Conservation (phyloP, 2,113 vertebrate genomes). For the Melanotaenia duboulayi region DNA sequence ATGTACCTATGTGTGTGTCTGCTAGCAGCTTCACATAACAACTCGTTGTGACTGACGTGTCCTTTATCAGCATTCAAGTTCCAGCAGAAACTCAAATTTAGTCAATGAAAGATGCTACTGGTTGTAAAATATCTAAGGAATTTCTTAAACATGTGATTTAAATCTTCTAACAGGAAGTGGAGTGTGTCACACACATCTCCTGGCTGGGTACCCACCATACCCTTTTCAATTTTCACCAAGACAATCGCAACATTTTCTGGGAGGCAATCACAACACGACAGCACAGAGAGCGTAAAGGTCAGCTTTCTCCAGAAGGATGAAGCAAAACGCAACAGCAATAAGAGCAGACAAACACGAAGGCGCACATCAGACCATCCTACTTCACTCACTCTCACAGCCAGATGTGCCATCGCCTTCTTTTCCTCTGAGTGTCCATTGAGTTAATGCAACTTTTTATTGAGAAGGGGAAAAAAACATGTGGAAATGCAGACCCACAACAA, state of each 20-base stretch:
- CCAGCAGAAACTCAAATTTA: constrained; percentile 4
- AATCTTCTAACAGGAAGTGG: constrained; percentile 11
- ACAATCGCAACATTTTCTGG: background rate
- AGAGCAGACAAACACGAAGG: constrained; percentile 1
- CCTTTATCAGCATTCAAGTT: constrained; percentile 51
- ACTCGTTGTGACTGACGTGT: constrained; percentile 38
- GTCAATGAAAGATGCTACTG: constrained; percentile 52
- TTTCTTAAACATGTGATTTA: constrained; percentile 40
- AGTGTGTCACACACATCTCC: background rate
- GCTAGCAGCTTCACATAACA: constrained; percentile 5
- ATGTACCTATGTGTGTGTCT: constrained; percentile 6
- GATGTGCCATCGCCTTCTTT: constrained; percentile 55
- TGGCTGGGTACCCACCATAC: background rate
- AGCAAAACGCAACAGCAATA: constrained; percentile 28
- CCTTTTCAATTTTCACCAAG: constrained; percentile 44
- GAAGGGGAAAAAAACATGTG: constrained; percentile 45
- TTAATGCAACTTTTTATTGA: constrained; percentile 48
- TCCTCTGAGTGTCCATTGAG: constrained; percentile 33
- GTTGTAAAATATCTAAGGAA: constrained; percentile 54
- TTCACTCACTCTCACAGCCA: constrained; percentile 52
- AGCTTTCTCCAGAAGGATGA: constrained; percentile 39
- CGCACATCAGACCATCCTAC: constrained; percentile 22
- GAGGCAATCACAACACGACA: constrained; percentile 50
- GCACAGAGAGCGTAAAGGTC: constrained; percentile 61
- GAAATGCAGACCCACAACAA: constrained; percentile 35